A percentile compares a stretch with the other conserved stretches of the same genome.
Evolutionary conservation across 2,797 vertebrate species (phyloP).

Genomic region (Myripristis jacobus): DNA sequence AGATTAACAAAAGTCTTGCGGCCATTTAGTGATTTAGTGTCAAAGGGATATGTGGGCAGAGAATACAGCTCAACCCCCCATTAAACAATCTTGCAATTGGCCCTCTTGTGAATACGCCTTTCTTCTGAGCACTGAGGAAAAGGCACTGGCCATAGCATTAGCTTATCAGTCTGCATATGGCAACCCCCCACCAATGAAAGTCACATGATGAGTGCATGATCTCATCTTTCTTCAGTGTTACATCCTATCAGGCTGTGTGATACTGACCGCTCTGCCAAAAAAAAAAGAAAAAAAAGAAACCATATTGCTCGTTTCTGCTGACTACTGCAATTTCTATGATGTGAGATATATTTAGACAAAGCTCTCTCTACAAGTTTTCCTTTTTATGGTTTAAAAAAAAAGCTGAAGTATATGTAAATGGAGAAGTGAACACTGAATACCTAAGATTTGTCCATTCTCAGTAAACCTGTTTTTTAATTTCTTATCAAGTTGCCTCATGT

Average conservation of each 20-base stretch:
- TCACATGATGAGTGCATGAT: constrained; percentile 14
- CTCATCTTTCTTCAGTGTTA: background rate
- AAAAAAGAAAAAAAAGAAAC: background rate
- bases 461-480: no score
- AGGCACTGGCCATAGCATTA: background rate
- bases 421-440: no score
- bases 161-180: background rate
- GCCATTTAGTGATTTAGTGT: constrained; percentile 26
- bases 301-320: no score
- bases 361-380: no score
- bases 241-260: background rate
- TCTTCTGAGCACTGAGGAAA: constrained; percentile 21
- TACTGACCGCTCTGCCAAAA: background rate
- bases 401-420: no score
- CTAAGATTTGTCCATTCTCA: no score
- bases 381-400: no score
- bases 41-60: constrained; percentile 17
- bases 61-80: constrained; percentile 10
- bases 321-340: no score
- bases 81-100: constrained; percentile 54
- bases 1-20: constrained; percentile 51
- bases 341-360: no score
- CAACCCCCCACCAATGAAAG: background rate
- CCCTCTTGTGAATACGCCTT: constrained; percentile 27
- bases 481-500: no score